Evolutionary conservation across 2,113 vertebrate genomes (phyloP), one percentile per base, ranked within the genome.

Genomic region (Oreochromis aureus): DNA sequence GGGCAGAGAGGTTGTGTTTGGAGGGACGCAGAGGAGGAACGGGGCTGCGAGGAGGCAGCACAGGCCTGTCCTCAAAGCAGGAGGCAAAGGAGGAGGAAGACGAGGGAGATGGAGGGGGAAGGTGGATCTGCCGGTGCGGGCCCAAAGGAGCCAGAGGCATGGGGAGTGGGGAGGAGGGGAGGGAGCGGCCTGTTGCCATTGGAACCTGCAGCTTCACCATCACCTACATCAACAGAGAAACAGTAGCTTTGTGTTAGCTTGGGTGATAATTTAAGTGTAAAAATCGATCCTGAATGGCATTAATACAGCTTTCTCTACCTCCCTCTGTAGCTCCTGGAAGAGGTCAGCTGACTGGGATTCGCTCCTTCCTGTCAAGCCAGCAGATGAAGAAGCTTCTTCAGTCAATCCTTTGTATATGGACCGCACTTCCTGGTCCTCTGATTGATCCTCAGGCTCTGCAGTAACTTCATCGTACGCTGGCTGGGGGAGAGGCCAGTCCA

Each of bases 281-380:
- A 78, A 34, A 53, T 32, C 1, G 7, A 78, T 0, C 27, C 46
- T 1, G 10, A n/a, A n/a, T 51, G 10, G 46, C 46, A 78, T 78
- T 53, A 18, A 59, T n/a, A n/a, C 2, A 19, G 8, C 24, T 13
- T 24, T 27, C 18, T 16, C 46, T 18, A 96, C 95, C 93, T 99
- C 99, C 92, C 97, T 97, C 95, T 99, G 99, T 5, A 99, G 96
- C 5, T 98, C 98, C 86, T 98, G 97, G 7, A 99, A 99, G 63
- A 99, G 97, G 91, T 98, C 97, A 0, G 98, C 97, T 0, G 98
- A 98, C 93, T 99, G 98, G 0, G 97, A 97, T 10, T 97, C 96
- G 73, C 89, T 97, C 63, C 97, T 84, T 41, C 89, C 58, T 1
- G 90, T 71, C 39, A 86, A 41, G 2, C n/a, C 83, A 1, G 89